Evolutionary conservation across 2,888 invertebrate species (phyloP).

Genomic region (Galeopsomyia nigrocyanea): DNA sequence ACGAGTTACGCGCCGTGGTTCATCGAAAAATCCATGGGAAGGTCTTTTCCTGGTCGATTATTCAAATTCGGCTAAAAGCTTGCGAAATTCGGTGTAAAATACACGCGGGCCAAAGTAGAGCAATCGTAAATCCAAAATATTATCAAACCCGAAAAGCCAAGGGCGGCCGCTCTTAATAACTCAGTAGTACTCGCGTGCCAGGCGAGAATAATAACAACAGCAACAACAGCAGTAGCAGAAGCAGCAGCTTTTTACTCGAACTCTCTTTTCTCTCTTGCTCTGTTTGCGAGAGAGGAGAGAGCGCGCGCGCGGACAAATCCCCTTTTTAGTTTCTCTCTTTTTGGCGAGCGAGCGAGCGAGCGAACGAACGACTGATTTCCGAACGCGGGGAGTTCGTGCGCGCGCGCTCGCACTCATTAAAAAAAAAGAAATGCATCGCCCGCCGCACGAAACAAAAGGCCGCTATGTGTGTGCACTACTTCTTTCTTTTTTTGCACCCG

Average conservation of each 20-base stretch:
- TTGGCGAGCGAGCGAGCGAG: constrained; percentile 17
- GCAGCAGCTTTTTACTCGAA: constrained; percentile 40
- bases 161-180: constrained; percentile 41
- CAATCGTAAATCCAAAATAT: constrained; percentile 32
- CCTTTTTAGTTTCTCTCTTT: constrained; percentile 41
- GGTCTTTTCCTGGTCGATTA: too few relatives aligned
- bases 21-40: too few relatives aligned
- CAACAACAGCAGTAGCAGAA: constrained; percentile 45
- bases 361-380: constrained; percentile 51
- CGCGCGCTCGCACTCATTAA: constrained; percentile 48
- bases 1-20: too few relatives aligned
- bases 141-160: constrained; percentile 22
- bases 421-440: constrained; percentile 43
- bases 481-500: constrained; percentile 18
- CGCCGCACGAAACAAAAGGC: constrained; percentile 41
- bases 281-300: constrained; percentile 22
- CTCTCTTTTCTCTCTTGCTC: constrained; percentile 14
- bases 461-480: constrained; percentile 9
- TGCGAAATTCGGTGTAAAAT: constrained; percentile 10
- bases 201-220: constrained; percentile 35
- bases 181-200: constrained; percentile 36
- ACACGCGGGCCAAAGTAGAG: neutral
- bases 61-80: constrained; percentile 26
- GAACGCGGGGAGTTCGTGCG: constrained; percentile 42
- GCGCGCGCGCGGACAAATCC: constrained; percentile 41